Evolutionary conservation across 2,797 vertebrate species (phyloP).

Genomic region (Anguilla anguilla): DNA sequence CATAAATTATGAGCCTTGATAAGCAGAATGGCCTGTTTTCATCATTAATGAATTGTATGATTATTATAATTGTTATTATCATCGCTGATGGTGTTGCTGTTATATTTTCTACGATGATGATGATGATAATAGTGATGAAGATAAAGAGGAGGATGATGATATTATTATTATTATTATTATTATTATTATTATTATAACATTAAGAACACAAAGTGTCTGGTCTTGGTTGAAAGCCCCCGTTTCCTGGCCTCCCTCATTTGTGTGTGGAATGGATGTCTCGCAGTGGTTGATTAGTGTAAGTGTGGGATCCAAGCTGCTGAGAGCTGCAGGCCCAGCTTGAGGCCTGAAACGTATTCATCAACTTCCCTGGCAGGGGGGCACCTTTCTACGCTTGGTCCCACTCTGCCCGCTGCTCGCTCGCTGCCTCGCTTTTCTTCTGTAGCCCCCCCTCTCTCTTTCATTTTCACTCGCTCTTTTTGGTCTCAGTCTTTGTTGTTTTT

Average conservation of each 20-base stretch:
- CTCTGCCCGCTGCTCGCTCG: constrained; percentile 63
- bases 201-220: constrained; percentile 58
- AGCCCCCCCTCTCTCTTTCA: constrained; percentile 42
- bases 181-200: constrained; percentile 34
- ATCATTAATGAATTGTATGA: background rate
- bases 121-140: constrained; percentile 42
- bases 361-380: constrained; percentile 78
- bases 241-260: constrained; percentile 70
- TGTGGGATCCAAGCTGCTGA: constrained; percentile 69
- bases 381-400: constrained; percentile 62
- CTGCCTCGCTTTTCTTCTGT: constrained; percentile 57
- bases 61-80: background rate
- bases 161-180: constrained; percentile 40
- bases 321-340: constrained; percentile 76
- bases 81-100: background rate
- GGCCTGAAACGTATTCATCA: constrained; percentile 81
- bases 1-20: background rate
- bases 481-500: constrained; percentile 53
- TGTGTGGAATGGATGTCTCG: constrained; percentile 72
- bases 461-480: constrained; percentile 39
- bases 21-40: background rate
- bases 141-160: background rate
- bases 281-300: constrained; percentile 72
- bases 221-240: constrained; percentile 65
- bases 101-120: background rate